Evolutionary conservation across 1,140 invertebrate species (phyloP), one percentile per base, ranked within the genome.

Genomic region (Holcopasites calliopsidis): DNA sequence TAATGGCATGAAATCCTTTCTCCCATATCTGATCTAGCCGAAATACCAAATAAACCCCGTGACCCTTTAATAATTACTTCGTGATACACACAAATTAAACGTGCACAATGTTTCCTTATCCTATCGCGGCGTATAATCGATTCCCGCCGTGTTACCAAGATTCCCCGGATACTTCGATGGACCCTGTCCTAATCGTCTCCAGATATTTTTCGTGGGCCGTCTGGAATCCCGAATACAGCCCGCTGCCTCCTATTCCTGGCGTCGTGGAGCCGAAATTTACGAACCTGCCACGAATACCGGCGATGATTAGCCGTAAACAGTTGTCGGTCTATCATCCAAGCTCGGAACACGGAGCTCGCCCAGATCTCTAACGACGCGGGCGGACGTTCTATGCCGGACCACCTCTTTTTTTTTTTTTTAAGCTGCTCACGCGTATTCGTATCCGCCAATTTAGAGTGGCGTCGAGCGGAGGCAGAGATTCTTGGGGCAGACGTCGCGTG

Each of bases 401-500:
- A n/a, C 35, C 31, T 3, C 38, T 3, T 16, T 13, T 18, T 28
- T 50, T 62, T 33, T n/a, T 52, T 31, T 18, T 5, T 16, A 21
- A 8, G 6, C 6, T 50, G 47, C 11, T 31, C 44, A 23, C 31
- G 33, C 3, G 40, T 52, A 52, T 44, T 77, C 77, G 77, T 82
- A 70, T 75, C 52, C 52, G 79, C 60, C 58, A 81, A 82, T 82
- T 81, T 52, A 57, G 50, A 23, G 73, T 66, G 47, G 28, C 23
- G 42, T 23, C 16, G 54, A 58, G 55, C 44, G 23, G 49, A 18
- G 21, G 16, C 35, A 40, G 44, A n/a, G 77, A 52, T 77, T 47
- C 62, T 31, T 68, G 21, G 38, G 44, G 38, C 58, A 66, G 80
- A 44, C 31, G 58, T 89, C 77, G 87, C 86, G 87, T 88, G 87